Base-by-base conservation (phyloP, 2,888 invertebrate species). In the Drosophila neotestacea region DNA sequence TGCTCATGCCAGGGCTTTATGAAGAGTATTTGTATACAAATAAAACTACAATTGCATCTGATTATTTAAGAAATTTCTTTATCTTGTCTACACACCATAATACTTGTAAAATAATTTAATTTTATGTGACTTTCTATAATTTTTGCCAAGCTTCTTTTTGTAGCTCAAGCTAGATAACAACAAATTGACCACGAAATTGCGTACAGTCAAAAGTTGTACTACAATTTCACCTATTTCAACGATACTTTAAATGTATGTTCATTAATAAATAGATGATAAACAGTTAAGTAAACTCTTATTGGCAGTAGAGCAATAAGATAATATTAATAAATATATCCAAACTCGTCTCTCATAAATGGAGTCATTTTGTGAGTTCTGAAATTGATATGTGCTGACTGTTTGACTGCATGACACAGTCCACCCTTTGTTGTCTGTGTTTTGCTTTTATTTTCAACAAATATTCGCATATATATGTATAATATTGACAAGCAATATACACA, bases 351-450 rank as follows among this genome's bases (percentile, higher is more conserved):
- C 4, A 36, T 50, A 50, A 36, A 50, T 36, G 6, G 36, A 50
- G n/a, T 11, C n/a, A 36, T 50, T n/a, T 36, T n/a, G 34, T 50
- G 10, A 4, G 6, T 36, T 27, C 7, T 39, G 30, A 64, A 54
- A 54, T 55, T 22, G 38, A 54, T 55, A 63, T 52, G 22, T 27
- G 47, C 6, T 9, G 36, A 36, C 36, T 50, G 48, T 34, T 50
- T 27, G 55, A 64, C 32, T 36, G 34, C 16, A n/a, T 44, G 46
- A 69, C 39, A 61, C 58, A 48, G 68, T 7, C 39, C 28, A n/a
- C 52, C 70, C 59, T 68, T 82, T 67, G 22, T 79, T 63, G 47
- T 64, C 67, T 68, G 58, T 38, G 62, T 38, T 48, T 55, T 48
- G 47, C 11, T 30, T 30, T 56, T 32, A 56, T 62, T 61, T 56